Base-by-base conservation (phyloP, 2,888 invertebrate genomes). In the Amorpha juglandis region DNA sequence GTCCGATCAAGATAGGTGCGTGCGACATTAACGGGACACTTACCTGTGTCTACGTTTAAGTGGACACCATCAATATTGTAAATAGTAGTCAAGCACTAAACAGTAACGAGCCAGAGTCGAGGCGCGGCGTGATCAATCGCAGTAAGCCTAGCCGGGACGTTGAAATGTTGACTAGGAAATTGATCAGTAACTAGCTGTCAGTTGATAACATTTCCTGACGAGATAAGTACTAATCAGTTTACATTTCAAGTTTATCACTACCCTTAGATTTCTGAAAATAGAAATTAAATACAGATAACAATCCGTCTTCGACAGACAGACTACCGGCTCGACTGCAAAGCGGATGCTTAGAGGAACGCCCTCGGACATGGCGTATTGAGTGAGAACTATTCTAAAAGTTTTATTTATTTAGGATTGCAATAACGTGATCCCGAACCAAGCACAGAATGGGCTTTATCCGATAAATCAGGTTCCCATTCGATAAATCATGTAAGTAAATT, bases 1-100 rank as follows among this genome's bases (percentile, higher is more conserved):
- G 8, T 50, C 48, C 33, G 51, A 62, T 52, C 38, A 58, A 42
- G 38, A 58, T 58, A 35, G 42, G 58, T 58, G 42, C 38, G 38
- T 58, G 38, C 33, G 42, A 82, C 82, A 83, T 78, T 90, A 90
- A 91, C 89, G 89, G 90, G 81, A 86, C 80, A 76, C 69, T 64
- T 55, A 64, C 48, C 19, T 19, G n/a, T 52, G 55, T 48, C 48
- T 12, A 48, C 14, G 19, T 35, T 19, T 64, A 64, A 64, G 33
- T 64, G 33, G 33, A 14, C 14, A 16, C 12, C 38, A 64, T 64
- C 35, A 64, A 64, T 55, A 55, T 48, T 47, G 9, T 58, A 64
- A 55, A 64, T 48, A 35, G 48, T 35, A 27, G 27, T 27, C 27
- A 58, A 75, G 58, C 9, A 38, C 6, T 58, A n/a, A 48, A 48